Evolutionary conservation across 2,113 vertebrate genomes (phyloP).

Genomic region (Corythaeola cristata): DNA sequence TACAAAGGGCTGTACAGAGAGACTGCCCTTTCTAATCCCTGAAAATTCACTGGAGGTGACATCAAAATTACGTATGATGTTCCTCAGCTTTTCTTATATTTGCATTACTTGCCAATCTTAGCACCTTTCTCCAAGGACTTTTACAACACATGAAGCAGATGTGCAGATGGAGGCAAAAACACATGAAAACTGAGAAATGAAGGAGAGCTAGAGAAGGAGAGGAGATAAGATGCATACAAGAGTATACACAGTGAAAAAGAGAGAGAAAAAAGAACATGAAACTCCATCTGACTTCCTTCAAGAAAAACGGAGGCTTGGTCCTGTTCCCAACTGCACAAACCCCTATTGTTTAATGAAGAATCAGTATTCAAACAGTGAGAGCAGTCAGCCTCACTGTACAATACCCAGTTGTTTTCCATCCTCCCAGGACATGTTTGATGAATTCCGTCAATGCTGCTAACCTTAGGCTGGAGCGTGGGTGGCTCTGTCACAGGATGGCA

Average conservation of each 20-base stretch:
- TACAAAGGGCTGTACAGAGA: neutral
- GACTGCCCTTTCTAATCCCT: neutral
- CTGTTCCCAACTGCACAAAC: neutral
- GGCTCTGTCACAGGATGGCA: slow-evolving; percentile 11
- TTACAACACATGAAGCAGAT: neutral
- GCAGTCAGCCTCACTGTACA: neutral
- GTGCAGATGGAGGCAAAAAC: neutral
- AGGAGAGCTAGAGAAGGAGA: neutral
- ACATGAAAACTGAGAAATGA: neutral
- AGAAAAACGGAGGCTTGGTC: neutral
- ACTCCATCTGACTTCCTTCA: neutral
- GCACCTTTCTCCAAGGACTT: neutral
- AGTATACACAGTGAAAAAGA: neutral
- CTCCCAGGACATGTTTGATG: neutral
- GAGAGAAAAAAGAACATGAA: neutral
- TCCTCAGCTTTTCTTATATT: neutral
- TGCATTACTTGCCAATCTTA: neutral
- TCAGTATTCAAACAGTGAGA: slow-evolving; percentile 12
- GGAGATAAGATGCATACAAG: neutral
- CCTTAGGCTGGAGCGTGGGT: neutral
- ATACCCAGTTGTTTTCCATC: neutral
- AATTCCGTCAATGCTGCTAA: neutral
- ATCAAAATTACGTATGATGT: neutral
- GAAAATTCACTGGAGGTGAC: neutral
- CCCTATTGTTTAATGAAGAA: slow-evolving; percentile 9